Conservation (phyloP, 2,113 vertebrate species). For the Elachura formosa region DNA sequence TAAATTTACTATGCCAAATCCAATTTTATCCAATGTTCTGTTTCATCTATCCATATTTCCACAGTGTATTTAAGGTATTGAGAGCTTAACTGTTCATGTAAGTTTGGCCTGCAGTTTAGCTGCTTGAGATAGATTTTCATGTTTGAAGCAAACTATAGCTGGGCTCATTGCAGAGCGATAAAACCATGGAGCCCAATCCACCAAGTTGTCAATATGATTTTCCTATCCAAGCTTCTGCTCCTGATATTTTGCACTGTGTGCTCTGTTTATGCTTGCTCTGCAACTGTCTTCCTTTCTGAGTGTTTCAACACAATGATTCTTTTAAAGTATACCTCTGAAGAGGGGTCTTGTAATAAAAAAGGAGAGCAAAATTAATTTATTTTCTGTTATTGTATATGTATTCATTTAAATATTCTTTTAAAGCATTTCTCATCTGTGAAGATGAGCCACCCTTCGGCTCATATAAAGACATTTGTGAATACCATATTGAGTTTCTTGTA, state of each 20-base stretch:
- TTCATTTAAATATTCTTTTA: background rate
- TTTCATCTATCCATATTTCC: slow-evolving; percentile 37
- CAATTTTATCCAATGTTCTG: slow-evolving; percentile 34
- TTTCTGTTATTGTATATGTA: background rate
- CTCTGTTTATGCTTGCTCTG: background rate
- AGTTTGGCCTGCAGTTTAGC: background rate
- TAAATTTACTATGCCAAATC: slow-evolving; percentile 57
- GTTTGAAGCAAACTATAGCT: background rate
- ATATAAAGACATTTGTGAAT: background rate
- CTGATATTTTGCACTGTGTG: background rate
- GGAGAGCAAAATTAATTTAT: background rate
- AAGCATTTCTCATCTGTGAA: background rate
- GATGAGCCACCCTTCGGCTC: background rate
- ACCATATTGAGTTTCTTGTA: background rate
- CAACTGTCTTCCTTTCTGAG: background rate
- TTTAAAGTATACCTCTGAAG: background rate
- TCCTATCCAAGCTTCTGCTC: background rate
- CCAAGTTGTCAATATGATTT: background rate
- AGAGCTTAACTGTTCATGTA: slow-evolving; percentile 27
- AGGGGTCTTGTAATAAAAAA: background rate
- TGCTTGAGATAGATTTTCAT: background rate
- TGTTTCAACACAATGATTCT: background rate
- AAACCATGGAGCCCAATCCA: background rate
- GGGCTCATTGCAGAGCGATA: background rate
- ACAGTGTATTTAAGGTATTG: slow-evolving; percentile 19